Evolutionary conservation across 2,113 vertebrate genomes (phyloP).

Genomic region (Leucosticte australis): DNA sequence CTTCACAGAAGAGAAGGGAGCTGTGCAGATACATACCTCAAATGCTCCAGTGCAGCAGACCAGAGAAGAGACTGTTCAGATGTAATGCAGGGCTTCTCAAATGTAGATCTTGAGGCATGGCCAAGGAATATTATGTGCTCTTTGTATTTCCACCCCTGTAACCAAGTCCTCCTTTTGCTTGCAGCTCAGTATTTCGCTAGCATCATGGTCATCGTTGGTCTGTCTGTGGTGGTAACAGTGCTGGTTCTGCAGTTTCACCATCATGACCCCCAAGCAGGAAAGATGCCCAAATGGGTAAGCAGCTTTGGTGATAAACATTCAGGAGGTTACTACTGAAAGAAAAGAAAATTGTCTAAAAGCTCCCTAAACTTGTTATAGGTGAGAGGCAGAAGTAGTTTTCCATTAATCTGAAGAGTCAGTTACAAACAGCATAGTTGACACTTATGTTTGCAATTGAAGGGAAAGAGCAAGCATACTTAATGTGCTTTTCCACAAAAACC

Average conservation of each 20-base stretch:
- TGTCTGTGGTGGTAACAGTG: slow-evolving; percentile 89
- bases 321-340: neutral
- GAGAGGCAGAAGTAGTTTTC: neutral
- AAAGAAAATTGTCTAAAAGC: neutral
- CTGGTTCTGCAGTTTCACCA: slow-evolving; percentile 91
- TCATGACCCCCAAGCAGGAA: slow-evolving; percentile 87
- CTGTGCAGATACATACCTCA: neutral
- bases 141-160: neutral
- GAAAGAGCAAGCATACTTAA: neutral
- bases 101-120: fast-evolving
- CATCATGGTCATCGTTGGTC: slow-evolving; percentile 90
- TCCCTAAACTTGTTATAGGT: neutral
- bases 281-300: slow-evolving; percentile 90
- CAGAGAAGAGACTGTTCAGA: neutral
- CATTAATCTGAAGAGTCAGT: neutral
- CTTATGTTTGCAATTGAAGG: neutral
- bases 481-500: neutral
- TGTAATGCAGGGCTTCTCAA: neutral
- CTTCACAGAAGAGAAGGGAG: neutral
- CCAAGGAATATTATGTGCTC: neutral
- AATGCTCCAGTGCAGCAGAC: neutral
- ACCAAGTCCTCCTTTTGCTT: neutral
- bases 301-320: neutral
- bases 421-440: neutral
- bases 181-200: slow-evolving; percentile 90